A percentile compares a stretch with the other conserved stretches of the same genome.
Conservation (phyloP, 2,888 invertebrate species). For the Xestobium rufovillosum region DNA sequence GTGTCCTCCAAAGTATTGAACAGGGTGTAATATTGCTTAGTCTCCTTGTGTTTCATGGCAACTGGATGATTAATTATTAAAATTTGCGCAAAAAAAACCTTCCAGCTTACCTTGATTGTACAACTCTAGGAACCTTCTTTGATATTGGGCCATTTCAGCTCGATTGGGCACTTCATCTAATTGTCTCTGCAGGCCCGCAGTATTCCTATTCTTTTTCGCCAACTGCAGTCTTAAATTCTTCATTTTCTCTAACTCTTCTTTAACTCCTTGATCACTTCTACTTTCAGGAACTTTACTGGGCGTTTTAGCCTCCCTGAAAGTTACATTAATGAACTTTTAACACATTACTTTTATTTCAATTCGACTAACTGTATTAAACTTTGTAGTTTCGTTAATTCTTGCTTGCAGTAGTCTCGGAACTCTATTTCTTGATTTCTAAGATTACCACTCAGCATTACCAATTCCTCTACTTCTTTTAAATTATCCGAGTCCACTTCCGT, state of each 20-base stretch:
- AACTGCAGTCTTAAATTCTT: slow-evolving; percentile 57
- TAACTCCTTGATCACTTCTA: too few species aligned
- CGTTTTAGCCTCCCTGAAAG: slow-evolving; percentile 43
- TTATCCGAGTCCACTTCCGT: slow-evolving; percentile 40
- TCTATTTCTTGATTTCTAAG: slow-evolving; percentile 64
- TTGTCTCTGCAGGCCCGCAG: slow-evolving; percentile 74
- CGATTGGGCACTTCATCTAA: slow-evolving; percentile 90
- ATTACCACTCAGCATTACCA: slow-evolving; percentile 63
- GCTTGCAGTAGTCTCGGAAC: slow-evolving; percentile 67
- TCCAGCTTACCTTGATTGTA: slow-evolving; percentile 74
- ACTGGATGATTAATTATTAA: too few species aligned
- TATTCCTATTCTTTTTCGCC: slow-evolving; percentile 71
- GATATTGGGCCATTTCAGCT: slow-evolving; percentile 91
- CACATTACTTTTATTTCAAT: too few species aligned
- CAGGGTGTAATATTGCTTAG: slow-evolving; percentile 93
- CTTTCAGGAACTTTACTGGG: slow-evolving; percentile 39
- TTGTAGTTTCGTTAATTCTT: slow-evolving; percentile 51
- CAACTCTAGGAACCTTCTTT: slow-evolving; percentile 89
- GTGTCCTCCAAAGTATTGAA: slow-evolving; percentile 94
- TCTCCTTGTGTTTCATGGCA: slow-evolving; percentile 91
- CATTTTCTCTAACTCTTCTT: slow-evolving; percentile 56
- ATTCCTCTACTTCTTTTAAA: slow-evolving; percentile 48
- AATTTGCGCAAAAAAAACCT: slow-evolving; percentile 5
- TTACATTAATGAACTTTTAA: too few species aligned
- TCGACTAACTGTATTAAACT: slow-evolving; percentile 40